Base-by-base conservation (phyloP, 2,888 invertebrate genomes). In the Marronus borbonicus region DNA sequence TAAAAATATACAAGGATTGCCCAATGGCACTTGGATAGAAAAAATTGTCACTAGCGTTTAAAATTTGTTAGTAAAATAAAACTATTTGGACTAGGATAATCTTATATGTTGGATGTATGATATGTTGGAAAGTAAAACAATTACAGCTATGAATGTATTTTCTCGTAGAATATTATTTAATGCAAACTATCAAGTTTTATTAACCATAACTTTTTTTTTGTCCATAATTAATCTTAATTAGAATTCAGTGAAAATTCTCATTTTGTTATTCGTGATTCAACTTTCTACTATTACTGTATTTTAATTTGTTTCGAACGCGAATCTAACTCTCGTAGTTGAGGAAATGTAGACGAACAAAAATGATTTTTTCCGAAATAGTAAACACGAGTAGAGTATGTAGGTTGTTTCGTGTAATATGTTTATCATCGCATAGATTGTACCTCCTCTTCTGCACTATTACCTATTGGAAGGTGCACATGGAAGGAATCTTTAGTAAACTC, bases 171-270 rank as follows among this genome's bases (percentile, higher is more conserved):
- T n/a, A 36, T 17, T 39, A 8, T 17, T 66, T 44, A n/a, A 44
- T 31, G 52, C 55, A 31, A 70, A 70, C 55, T 10, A 39, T 58
- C 17, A 70, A 55, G 55, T 70, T 70, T 70, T 58, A 55, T 36
- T 70, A 36, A 24, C 39, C 17, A 7, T 17, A 20, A 52, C 7
- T 36, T 39, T 36, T 36, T 70, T 58, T 55, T 70, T 52, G 36
- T 36, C 55, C 70, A 17, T 70, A 70, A 70, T 70, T 70, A 70
- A 70, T 55, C 58, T 31, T 20, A 55, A 70, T 70, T 58, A 28
- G 7, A 55, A 58, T 70, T 36, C 36, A 58, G 70, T 70, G 70
- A 70, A 70, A 70, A 50, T 70, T 39, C 2, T 52, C 24, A 69
- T 69, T 69, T 44, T 52, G 58, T 39, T 70, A 39, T 70, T 70